Evolutionary conservation across 2,888 invertebrate species (phyloP), one percentile per base, ranked within the genome.

Genomic region (Ypsolopha scabrella): DNA sequence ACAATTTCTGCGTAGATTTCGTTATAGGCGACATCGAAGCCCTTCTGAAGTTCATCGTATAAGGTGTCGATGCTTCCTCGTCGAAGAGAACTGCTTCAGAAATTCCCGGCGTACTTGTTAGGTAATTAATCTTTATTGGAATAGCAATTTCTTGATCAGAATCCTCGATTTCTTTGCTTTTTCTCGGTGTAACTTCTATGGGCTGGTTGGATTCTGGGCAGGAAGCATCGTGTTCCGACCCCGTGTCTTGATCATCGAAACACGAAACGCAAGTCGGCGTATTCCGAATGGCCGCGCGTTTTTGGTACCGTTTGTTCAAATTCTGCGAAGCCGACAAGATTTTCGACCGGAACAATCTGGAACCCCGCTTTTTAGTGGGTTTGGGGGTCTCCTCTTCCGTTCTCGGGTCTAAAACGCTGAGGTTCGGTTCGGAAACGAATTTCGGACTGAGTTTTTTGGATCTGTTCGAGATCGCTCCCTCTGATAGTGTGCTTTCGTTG

Each of bases 21-120:
- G 95, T 95, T 52, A 95, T 95, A 1, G 95, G 95, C 10, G 95
- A 95, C 94, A 95, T 94, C 41, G 94, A 94, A 41, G 92, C 92
- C 60, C 94, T 88, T 54, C 90, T 88, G 53, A 89, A 81, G 57
- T 78, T 80, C 4, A 74, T 68, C 6, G 76, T 67, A 47, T 83
- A 87, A 0, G 87, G 87, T 1, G 87, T 86, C 2, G 65, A 55
- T 50, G 76, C 79, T 6, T 78, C 75, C 10, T 80, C 83, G 36
- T 53, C 51, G 13, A 72, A 68, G 1, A 74, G 69, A 13, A 67
- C 60, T 2, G 62, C 65, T 41, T 80, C 82, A 0, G 75, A 58
- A 6, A 78, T 56, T 0, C 85, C 85, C 0, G 87, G 87, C 1
- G 87, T 87, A 55, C 87, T 87, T 0, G 87, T 87, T 35, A 86